Percentiles rank a stretch among this genome's conserved stretches.
Evolutionary conservation across 2,797 vertebrate species (phyloP).

Genomic region (Artibeus jamaicensis): DNA sequence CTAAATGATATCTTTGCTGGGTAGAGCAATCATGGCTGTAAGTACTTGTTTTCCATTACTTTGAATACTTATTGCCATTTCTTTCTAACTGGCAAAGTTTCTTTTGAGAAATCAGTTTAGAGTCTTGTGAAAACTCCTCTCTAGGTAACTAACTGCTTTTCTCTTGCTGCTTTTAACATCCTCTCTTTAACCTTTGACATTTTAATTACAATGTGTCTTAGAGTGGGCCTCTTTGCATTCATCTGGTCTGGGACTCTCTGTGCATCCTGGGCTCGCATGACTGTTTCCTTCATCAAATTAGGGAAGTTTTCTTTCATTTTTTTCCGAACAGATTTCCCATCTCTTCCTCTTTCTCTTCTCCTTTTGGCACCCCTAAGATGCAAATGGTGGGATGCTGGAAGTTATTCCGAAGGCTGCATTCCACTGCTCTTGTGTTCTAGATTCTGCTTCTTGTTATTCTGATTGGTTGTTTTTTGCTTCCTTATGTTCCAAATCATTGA

Average conservation of each 20-base stretch:
- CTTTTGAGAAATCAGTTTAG: background rate
- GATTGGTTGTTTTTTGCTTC: background rate
- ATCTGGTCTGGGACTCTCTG: too few relatives aligned
- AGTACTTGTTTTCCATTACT: background rate
- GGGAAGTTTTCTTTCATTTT: background rate
- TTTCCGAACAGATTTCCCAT: background rate
- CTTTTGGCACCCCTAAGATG: background rate
- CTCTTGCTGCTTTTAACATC: too few relatives aligned
- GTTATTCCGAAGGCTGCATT: background rate
- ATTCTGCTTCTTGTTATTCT: background rate
- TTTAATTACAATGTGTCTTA: too few relatives aligned
- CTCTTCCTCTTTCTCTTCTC: background rate
- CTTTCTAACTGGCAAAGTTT: background rate
- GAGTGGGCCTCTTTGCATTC: too few relatives aligned
- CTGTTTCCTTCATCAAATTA: too few relatives aligned
- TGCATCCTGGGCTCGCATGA: too few relatives aligned
- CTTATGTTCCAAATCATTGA: background rate
- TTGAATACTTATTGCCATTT: background rate
- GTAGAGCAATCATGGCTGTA: background rate
- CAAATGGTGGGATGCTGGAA: background rate
- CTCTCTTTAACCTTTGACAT: too few relatives aligned
- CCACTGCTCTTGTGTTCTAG: background rate
- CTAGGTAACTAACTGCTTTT: too few relatives aligned
- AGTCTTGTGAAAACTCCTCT: too few relatives aligned
- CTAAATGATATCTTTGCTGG: background rate